Base-by-base conservation (phyloP, 2,888 invertebrate species). In the Hemithea aestivaria region DNA sequence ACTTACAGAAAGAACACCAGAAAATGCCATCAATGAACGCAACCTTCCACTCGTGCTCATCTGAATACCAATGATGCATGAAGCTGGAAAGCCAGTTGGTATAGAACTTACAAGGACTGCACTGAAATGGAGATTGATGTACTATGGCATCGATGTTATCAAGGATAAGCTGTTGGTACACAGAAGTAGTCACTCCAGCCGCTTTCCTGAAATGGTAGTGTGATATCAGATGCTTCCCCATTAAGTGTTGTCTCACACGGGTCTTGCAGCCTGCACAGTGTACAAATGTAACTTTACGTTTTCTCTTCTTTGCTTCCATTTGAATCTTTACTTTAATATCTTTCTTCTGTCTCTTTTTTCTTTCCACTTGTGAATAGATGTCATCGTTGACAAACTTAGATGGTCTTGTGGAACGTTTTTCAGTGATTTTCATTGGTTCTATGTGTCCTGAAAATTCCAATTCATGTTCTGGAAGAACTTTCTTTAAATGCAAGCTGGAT, bases 201-300 rank as follows among this genome's bases (percentile, higher is more conserved):
- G 92, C 91, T 63, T 93, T 93, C 43, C 94, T 89, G 58, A 93
- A 94, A 73, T 96, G 96, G 69, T 93, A 95, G 67, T 94, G 94
- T 1, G 95, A 95, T 56, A 96, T 92, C 42, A 97, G 87, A 79
- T 95, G 95, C 66, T 95, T 95, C 23, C 95, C 95, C 82, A 95
- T 91, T 48, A 92, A 77, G 56, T 91, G 89, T 4, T 89, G 87
- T 40, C 89, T 88, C 25, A 95, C 92, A 47, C 91, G 89, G 20
- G 92, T 90, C 39, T 90, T 90, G 60, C 95, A 95, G 27, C 93
- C 92, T 32, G 90, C 89, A 66, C 95, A 95, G 51, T 89, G 88
- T 1, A 91, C 80, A 38, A 89, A 90, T 40, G 87, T 85, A 33
- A 89, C 87, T 32, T 88, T 89, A 6, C 93, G 83, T 23, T 85